These are phyloP conservation scores for Mizuhopecten yessoensis DNA, from an alignment of 1,140 invertebrate genomes.

Conservation along the genomic window DNA sequence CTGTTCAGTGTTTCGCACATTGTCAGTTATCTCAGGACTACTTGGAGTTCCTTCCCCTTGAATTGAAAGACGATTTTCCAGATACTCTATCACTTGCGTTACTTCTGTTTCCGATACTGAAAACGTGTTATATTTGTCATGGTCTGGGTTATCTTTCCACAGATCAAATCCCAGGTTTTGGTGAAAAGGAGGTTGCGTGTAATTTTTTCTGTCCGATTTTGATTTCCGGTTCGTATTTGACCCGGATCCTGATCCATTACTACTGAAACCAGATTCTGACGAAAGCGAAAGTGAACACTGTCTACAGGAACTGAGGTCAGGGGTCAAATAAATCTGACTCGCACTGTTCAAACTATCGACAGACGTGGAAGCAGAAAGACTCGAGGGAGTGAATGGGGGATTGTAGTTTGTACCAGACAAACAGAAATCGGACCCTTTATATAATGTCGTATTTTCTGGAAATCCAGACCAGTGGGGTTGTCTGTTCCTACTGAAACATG, in stretches of 20 bases:
- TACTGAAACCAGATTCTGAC: conserved; percentile 19
- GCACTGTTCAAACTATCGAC: conserved; percentile 25
- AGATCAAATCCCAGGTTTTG: conserved; percentile 65
- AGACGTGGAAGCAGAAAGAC: not conserved
- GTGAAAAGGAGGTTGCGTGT: not conserved
- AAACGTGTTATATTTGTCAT: conserved; percentile 79
- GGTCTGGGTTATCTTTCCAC: conserved; percentile 80
- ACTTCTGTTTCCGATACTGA: conserved; percentile 79
- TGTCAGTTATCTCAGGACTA: conserved; percentile 61
- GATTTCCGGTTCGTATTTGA: not conserved
- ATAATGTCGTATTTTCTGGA: not conserved
- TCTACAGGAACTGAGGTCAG: not conserved
- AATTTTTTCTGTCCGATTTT: not conserved
- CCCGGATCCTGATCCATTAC: not conserved
- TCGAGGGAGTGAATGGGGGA: not conserved
- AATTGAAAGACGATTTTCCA: conserved; percentile 75
- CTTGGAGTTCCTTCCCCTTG: conserved; percentile 53
- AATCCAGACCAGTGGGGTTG: conserved; percentile 3
- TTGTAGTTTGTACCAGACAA: not conserved
- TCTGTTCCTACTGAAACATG: conserved; percentile 12
- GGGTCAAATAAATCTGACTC: not conserved
- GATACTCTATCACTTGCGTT: conserved; percentile 76
- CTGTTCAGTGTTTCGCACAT: conserved; percentile 62
- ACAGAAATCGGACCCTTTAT: conserved; percentile 6
- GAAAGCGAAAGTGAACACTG: conserved; percentile 9